phyloP scores from a whole-genome alignment of 2,888 invertebrate species.

The Mactromeris polynyma region DNA sequence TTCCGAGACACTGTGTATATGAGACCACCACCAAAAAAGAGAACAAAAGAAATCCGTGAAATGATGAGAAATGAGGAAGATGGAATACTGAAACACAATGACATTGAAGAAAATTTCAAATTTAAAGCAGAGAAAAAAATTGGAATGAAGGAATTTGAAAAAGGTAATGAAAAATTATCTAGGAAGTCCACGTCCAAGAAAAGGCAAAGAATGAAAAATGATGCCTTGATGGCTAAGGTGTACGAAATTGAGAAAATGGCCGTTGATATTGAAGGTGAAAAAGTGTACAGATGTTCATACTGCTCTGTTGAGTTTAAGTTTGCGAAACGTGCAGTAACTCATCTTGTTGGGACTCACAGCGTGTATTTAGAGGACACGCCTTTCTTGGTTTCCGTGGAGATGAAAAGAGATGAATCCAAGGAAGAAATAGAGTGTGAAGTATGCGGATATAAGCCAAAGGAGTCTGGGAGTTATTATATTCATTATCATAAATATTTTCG shows the following conservation, averaged over 20 bases:
- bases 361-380: slow-evolving; percentile 70
- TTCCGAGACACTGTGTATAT: slow-evolving; percentile 67
- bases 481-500: slow-evolving; percentile 83
- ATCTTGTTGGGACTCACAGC: slow-evolving; percentile 78
- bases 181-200: not conserved
- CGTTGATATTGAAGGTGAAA: slow-evolving; percentile 54
- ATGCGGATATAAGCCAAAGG: slow-evolving; percentile 82
- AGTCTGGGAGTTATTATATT: slow-evolving; percentile 79
- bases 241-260: slow-evolving; percentile 66
- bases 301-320: slow-evolving; percentile 80
- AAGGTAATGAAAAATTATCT: slow-evolving; percentile 12
- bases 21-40: slow-evolving; percentile 82
- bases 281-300: slow-evolving; percentile 73
- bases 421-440: slow-evolving; percentile 75
- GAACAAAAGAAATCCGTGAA: slow-evolving; percentile 79
- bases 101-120: slow-evolving; percentile 11
- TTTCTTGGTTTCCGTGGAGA: slow-evolving; percentile 68
- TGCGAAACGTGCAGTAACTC: slow-evolving; percentile 77
- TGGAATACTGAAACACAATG: slow-evolving; percentile 20
- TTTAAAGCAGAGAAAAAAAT: not conserved
- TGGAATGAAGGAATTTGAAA: not conserved
- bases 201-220: slow-evolving; percentile 39
- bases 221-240: slow-evolving; percentile 43
- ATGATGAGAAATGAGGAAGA: slow-evolving; percentile 69
- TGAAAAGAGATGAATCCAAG: slow-evolving; percentile 65